Conservation (phyloP, 2,888 invertebrate species). For the Ophion ventricosus region DNA sequence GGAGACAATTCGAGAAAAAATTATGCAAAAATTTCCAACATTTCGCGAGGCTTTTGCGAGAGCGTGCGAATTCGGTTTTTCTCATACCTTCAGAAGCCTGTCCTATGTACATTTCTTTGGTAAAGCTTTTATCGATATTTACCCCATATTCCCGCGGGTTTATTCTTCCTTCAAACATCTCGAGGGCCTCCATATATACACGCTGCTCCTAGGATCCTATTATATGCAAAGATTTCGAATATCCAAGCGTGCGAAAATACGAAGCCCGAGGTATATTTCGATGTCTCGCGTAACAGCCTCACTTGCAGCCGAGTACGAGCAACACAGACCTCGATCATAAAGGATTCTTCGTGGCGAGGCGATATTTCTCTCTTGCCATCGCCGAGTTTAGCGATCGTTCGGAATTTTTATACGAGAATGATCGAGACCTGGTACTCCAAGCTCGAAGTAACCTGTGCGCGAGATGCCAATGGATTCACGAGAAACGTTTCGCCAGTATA, state of each 20-base stretch:
- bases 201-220: conserved; percentile 33
- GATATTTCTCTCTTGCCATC: conserved; percentile 39
- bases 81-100: conserved; percentile 29
- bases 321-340: conserved; percentile 54
- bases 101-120: conserved; percentile 6
- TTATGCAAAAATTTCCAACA: conserved; percentile 53
- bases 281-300: conserved; percentile 20
- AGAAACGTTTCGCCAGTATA: conserved; percentile 51
- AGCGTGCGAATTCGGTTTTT: conserved; percentile 60
- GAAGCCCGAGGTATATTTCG: conserved; percentile 22
- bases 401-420: conserved; percentile 61
- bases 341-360: conserved; percentile 47
- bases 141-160: conserved; percentile 9
- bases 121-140: conserved; percentile 43
- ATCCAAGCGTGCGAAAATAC: conserved; percentile 60
- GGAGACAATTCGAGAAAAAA: not conserved
- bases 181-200: conserved; percentile 15
- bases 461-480: conserved; percentile 53
- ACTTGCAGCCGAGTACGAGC: conserved; percentile 7
- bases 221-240: conserved; percentile 65
- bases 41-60: not conserved
- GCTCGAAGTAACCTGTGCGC: conserved; percentile 29
- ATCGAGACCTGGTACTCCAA: conserved; percentile 46
- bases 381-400: conserved; percentile 60
- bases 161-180: conserved; percentile 44